Evolutionary conservation across 1,140 invertebrate genomes (phyloP).

Genomic region (Psix sp.): DNA sequence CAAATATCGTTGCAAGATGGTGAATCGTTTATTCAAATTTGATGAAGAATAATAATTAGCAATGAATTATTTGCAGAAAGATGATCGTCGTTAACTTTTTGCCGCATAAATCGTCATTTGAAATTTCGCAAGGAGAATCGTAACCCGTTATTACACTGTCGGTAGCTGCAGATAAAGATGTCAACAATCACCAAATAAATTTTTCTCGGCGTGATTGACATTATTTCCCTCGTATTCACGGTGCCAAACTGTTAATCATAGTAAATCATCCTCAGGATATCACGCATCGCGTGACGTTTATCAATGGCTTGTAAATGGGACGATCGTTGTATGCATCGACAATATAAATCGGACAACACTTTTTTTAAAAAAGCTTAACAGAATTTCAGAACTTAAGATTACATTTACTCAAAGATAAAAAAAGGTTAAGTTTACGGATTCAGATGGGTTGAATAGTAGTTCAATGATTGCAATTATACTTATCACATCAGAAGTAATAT

Average conservation of each 20-base stretch:
- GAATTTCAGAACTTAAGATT: too few relatives aligned
- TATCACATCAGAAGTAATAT: too few relatives aligned
- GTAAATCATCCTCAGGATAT: slow-evolving; percentile 27
- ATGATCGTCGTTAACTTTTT: not conserved
- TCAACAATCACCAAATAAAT: slow-evolving; percentile 39
- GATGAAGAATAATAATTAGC: not conserved
- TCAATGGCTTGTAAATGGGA: slow-evolving; percentile 27
- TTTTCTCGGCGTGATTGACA: slow-evolving; percentile 39
- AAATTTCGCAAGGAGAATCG: slow-evolving; percentile 5
- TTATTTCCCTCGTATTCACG: slow-evolving; percentile 13
- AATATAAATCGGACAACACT: not conserved
- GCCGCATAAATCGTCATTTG: not conserved
- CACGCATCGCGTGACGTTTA: slow-evolving; percentile 37
- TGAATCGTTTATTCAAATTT: not conserved
- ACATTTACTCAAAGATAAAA: too few relatives aligned
- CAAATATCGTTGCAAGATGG: not conserved
- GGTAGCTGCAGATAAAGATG: slow-evolving; percentile 31
- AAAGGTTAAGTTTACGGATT: too few relatives aligned
- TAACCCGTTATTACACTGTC: slow-evolving; percentile 24
- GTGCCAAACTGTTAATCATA: slow-evolving; percentile 18
- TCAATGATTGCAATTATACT: too few relatives aligned
- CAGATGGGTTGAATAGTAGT: too few relatives aligned
- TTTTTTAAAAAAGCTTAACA: not conserved
- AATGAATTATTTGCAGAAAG: not conserved
- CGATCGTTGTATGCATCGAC: slow-evolving; percentile 17